phyloP scores from a whole-genome alignment of 2,888 invertebrate genomes.

The Apodemia zela region DNA sequence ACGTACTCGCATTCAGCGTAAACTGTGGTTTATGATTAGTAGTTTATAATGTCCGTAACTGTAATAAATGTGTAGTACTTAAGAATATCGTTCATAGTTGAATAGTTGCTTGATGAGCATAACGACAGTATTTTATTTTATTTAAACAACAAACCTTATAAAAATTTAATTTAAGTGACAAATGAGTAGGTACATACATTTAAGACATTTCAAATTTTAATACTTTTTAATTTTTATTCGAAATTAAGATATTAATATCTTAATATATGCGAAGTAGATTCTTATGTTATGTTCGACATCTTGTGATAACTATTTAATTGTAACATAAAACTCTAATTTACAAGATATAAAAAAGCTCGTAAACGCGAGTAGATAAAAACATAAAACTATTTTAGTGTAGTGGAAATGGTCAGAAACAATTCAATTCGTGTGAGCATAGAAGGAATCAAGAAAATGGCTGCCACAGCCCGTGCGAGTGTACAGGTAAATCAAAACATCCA shows the following conservation, averaged over 20 bases:
- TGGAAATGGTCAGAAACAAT: slow-evolving; percentile 25
- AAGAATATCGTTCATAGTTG: too few species aligned
- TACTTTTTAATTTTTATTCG: too few species aligned
- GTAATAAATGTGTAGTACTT: too few species aligned
- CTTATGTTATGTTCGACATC: neutral
- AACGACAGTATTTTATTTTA: too few species aligned
- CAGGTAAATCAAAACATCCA: slow-evolving; percentile 20
- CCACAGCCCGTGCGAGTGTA: slow-evolving; percentile 17
- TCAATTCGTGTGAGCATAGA: slow-evolving; percentile 26
- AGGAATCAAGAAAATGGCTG: slow-evolving; percentile 24
- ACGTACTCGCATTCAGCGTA: too few species aligned
- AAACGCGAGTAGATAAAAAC: neutral
- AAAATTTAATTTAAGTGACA: too few species aligned
- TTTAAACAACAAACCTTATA: too few species aligned
- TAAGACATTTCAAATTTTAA: too few species aligned
- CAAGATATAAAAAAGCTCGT: neutral
- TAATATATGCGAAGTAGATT: neutral
- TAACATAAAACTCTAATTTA: neutral
- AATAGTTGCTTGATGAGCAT: too few species aligned
- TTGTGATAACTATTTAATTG: neutral
- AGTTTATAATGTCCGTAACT: too few species aligned
- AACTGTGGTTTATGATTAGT: too few species aligned
- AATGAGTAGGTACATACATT: too few species aligned
- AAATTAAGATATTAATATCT: neutral
- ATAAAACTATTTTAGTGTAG: neutral